phyloP scores from a whole-genome alignment of 2,797 vertebrate genomes.

The Sylvilagus floridanus region DNA sequence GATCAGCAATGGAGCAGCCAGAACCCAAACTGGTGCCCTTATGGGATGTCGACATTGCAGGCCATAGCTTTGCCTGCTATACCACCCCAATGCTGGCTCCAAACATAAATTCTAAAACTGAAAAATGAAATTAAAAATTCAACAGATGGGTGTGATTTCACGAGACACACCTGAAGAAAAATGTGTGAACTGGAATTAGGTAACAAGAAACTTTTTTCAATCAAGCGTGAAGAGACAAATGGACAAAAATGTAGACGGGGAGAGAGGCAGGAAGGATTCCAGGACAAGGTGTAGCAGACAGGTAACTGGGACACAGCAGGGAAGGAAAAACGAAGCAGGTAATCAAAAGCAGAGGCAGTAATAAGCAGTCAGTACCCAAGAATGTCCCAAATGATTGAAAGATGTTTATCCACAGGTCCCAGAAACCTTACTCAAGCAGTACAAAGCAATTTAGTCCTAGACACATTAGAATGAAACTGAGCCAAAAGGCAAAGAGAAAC shows the following conservation, averaged over 20 bases:
- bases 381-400: background rate
- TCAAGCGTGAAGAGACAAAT: background rate
- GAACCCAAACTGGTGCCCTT: too few species aligned
- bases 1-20: too few species aligned
- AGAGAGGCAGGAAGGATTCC: background rate
- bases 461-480: background rate
- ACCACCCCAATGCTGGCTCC: too few species aligned
- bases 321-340: background rate
- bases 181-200: background rate
- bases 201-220: background rate
- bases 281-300: background rate
- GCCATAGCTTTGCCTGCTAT: too few species aligned
- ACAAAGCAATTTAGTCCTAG: background rate
- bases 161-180: background rate
- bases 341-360: background rate
- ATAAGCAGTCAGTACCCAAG: background rate
- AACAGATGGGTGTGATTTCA: background rate
- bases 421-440: background rate
- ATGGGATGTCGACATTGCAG: too few species aligned
- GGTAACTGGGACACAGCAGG: background rate
- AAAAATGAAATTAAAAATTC: background rate
- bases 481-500: too few species aligned
- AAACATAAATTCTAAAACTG: conserved; percentile 11
- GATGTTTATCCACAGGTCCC: background rate
- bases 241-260: background rate